phyloP scores from a whole-genome alignment of 1,140 invertebrate species.

The Thaumatotibia leucotreta region DNA sequence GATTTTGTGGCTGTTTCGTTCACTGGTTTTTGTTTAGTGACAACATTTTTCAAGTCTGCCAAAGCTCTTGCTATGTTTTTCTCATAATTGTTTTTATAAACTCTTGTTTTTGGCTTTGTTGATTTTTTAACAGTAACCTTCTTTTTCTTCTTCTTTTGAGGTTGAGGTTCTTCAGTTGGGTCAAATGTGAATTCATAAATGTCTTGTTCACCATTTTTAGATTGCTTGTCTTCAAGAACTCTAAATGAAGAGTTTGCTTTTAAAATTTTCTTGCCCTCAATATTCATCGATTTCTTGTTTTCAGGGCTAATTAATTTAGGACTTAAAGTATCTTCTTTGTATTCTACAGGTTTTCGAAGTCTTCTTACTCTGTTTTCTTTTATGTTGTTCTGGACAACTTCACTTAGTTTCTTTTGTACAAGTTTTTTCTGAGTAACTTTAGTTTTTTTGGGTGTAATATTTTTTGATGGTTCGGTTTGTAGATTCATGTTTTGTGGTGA shows the following conservation, averaged over 20 bases:
- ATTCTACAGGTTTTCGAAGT: conserved; percentile 11
- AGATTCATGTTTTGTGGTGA: conserved; percentile 36
- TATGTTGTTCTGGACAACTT: neutral
- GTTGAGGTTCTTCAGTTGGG: conserved; percentile 59
- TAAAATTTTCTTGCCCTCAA: conserved; percentile 17
- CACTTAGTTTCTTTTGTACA: neutral
- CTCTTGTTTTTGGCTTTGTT: conserved; percentile 39
- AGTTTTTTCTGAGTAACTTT: neutral
- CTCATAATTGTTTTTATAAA: conserved; percentile 55
- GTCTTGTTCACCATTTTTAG: conserved; percentile 46
- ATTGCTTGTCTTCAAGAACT: conserved; percentile 44
- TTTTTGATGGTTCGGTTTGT: neutral
- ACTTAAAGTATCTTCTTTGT: conserved; percentile 5
- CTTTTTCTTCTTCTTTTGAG: conserved; percentile 57
- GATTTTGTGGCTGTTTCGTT: conserved; percentile 16
- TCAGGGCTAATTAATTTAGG: neutral
- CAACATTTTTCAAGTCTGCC: conserved; percentile 43
- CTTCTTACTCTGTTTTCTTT: conserved; percentile 17
- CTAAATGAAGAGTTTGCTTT: conserved; percentile 39
- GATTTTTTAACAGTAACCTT: conserved; percentile 36
- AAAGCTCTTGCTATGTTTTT: conserved; percentile 56
- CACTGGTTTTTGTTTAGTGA: conserved; percentile 24
- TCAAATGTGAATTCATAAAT: conserved; percentile 68
- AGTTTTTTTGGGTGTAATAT: neutral
- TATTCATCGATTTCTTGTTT: neutral